Evolutionary conservation across 2,888 invertebrate genomes (phyloP), one percentile per base, ranked within the genome.

Genomic region (Diaprepes abbreviatus): DNA sequence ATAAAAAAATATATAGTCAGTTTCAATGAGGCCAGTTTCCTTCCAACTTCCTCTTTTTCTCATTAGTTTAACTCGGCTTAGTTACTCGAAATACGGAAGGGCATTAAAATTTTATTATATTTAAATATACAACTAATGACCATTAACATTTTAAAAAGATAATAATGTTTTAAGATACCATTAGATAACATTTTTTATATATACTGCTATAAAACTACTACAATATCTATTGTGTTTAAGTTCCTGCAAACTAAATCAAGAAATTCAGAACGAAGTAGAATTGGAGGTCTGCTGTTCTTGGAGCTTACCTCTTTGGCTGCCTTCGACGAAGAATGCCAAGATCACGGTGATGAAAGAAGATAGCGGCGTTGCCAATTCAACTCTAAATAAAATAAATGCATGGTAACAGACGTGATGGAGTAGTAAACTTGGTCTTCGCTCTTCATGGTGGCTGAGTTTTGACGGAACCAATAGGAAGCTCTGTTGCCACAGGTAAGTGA

Each of bases 311-410:
- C 64, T 55, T 40, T 70, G 73, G 70, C 70, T 73, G 70, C 52
- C 67, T 43, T 64, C 68, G 72, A 73, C 72, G 74, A 73, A 78
- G 79, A 80, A 81, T 80, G 80, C 80, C 81, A 82, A 81, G 82
- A 82, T 82, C 82, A 81, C 77, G 80, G 81, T 78, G 52, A 68
- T 69, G 59, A 60, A 65, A 45, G 66, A 67, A 60, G 67, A 66
- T 69, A 65, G 76, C 80, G 71, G 52, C 70, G 79, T 79, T 80
- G 79, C 78, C 58, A 19, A 28, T 1, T 33, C 16, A 50, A 14
- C 16, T 14, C 3, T 14, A 14, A 50, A 28, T 9, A 50, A 35
- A 50, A 28, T 28, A 24, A 45, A 45, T 45, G 9, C 24, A 24
- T 45, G 24, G 21, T 12, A 45, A 45, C 24, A 45, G 12, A 45